Base-by-base conservation (phyloP, 2,888 invertebrate genomes). In the Monopis laevigella region DNA sequence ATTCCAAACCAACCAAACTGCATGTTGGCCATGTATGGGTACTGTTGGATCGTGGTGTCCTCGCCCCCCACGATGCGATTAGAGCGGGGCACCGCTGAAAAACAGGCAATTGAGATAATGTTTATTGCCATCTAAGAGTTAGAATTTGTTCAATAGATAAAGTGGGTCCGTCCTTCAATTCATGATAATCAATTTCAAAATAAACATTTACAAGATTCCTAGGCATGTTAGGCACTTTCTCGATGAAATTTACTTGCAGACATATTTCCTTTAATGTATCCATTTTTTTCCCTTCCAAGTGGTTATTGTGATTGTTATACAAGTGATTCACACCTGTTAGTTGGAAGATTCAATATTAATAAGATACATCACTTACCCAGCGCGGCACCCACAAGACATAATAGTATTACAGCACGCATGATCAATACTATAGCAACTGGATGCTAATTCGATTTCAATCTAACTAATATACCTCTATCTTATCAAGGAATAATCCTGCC, bases 21-120 rank as follows among this genome's bases (percentile, higher is more conserved):
- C 63, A 70, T 60, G 49, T 60, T 65, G 44, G 59, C 47, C 63
- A 69, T 68, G 52, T 53, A 70, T 0, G 68, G 68, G 48, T 65
- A 67, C 1, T 44, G 11, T 0, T 62, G 49, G 2, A 73, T 44
- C 0, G 51, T 52, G 7, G 66, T 63, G 2, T 48, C 36, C 1
- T 43, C 19, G 2, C 71, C 71, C 4, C 70, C 69, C 2, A 68
- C 65, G 28, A 70, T 67, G 14, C 66, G 64, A 35, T 43, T 48
- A 17, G 40, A 27, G 6, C 32, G 48, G 2, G 63, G 62, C 14
- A 52, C 55, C 53, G 67, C 70, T 66, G 49, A 1, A 49, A 50
- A 17, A 8, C 39, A 14, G 10, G 8, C 12, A 6, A 10, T 2
- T 10, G 5, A 24, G 1, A 1, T 11, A 6, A 28, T 24, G 6